A percentile compares a stretch with the other conserved stretches of the same genome.
These are phyloP conservation scores for Sphenodon punctatus DNA, from an alignment of 2,797 vertebrate species.

Conservation along the genomic window DNA sequence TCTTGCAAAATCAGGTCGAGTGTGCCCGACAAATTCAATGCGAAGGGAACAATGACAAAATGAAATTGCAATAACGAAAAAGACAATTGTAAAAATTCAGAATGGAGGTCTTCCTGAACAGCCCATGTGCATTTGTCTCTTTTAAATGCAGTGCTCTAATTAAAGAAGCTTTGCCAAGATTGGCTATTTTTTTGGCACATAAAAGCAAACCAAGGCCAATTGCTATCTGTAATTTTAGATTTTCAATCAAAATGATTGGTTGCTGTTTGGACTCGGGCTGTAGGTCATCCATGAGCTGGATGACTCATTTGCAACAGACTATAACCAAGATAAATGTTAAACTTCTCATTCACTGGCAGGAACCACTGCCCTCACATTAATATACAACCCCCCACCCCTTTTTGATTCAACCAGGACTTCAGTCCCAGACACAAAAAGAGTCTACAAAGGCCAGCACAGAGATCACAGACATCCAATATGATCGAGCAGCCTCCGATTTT, in stretches of 20 bases:
- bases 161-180: background rate
- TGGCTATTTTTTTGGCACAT: background rate
- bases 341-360: background rate
- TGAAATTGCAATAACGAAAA: slow-evolving; percentile 4
- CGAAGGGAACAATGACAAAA: background rate
- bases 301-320: background rate
- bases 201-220: background rate
- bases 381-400: background rate
- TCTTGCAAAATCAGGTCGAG: background rate
- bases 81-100: background rate
- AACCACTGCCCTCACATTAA: background rate
- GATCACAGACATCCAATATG: background rate
- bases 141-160: background rate
- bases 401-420: background rate
- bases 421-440: background rate
- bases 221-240: background rate
- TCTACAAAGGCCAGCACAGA: background rate
- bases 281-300: background rate
- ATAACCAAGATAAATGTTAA: background rate
- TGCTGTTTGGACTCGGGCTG: background rate
- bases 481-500: no score
- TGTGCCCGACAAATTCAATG: no score
- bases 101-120: slow-evolving; percentile 3
- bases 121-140: background rate
- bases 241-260: background rate